These are phyloP conservation scores for Sciurus vulgaris DNA, from an alignment of 2,797 vertebrate species.

Conservation along the genomic window DNA sequence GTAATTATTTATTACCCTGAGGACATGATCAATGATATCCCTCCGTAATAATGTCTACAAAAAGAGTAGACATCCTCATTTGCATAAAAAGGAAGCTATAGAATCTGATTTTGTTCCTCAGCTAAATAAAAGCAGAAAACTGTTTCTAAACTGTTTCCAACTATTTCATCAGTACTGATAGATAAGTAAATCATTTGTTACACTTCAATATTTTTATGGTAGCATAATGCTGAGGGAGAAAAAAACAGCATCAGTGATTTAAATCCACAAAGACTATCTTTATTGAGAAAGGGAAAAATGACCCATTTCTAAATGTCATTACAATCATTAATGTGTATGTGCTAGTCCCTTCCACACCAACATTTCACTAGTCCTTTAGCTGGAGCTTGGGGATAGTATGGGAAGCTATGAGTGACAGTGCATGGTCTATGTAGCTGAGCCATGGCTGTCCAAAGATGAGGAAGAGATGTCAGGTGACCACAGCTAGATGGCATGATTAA, in stretches of 20 bases:
- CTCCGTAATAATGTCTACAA: constrained; percentile 77
- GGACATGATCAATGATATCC: constrained; percentile 84
- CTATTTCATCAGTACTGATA: constrained; percentile 60
- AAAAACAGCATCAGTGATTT: constrained; percentile 58
- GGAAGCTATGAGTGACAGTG: constrained; percentile 70
- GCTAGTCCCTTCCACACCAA: constrained; percentile 36
- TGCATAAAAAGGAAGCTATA: constrained; percentile 77
- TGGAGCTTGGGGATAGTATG: constrained; percentile 45
- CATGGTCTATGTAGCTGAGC: constrained; percentile 65
- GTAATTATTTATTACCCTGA: constrained; percentile 86
- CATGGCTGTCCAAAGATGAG: constrained; percentile 61
- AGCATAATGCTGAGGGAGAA: constrained; percentile 25
- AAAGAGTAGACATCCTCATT: constrained; percentile 72
- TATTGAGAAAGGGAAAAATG: constrained; percentile 72
- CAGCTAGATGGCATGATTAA: constrained; percentile 40
- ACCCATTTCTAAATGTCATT: constrained; percentile 77
- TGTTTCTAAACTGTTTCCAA: constrained; percentile 66
- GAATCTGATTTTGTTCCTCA: constrained; percentile 58
- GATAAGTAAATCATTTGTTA: constrained; percentile 75
- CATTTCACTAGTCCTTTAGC: constrained; percentile 61
- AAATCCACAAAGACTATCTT: constrained; percentile 63
- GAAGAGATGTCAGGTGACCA: constrained; percentile 44
- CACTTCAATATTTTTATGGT: constrained; percentile 72
- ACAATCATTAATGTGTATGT: constrained; percentile 58
- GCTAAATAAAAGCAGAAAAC: constrained; percentile 76